phyloP scores from a whole-genome alignment of 2,113 vertebrate species.

The Bos javanicus region DNA sequence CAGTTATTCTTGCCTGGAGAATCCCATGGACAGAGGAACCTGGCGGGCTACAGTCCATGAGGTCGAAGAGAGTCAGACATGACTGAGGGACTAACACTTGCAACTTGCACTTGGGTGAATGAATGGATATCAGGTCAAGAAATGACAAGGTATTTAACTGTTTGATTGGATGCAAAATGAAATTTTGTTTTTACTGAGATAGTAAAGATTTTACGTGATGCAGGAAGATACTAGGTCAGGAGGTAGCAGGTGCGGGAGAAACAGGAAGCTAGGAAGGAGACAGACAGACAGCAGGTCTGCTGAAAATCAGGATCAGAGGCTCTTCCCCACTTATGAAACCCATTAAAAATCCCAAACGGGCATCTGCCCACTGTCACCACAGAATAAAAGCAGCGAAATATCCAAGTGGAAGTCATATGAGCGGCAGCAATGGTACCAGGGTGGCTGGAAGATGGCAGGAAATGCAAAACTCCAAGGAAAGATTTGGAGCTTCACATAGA shows the following conservation, averaged over 20 bases:
- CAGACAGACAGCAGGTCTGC: neutral
- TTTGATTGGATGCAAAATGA: neutral
- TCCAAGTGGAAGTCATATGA: neutral
- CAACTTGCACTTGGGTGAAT: neutral
- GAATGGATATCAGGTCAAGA: neutral
- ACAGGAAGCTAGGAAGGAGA: neutral
- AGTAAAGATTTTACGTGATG: neutral
- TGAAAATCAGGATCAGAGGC: neutral
- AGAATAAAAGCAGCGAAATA: neutral
- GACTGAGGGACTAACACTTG: neutral
- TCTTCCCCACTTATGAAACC: neutral
- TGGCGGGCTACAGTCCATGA: neutral
- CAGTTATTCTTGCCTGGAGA: neutral
- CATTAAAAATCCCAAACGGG: neutral
- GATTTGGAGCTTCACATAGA: neutral
- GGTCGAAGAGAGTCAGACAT: neutral
- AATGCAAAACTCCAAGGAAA: neutral
- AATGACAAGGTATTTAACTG: neutral
- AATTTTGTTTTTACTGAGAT: neutral
- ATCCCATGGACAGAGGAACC: neutral
- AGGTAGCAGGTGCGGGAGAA: neutral
- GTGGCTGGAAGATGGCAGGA: neutral
- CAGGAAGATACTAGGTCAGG: neutral
- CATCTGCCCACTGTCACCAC: neutral
- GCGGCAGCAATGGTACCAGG: neutral